Evolutionary conservation across 2,797 vertebrate genomes (phyloP), one percentile per base, ranked within the genome.

Genomic region (Moxostoma hubbsi): DNA sequence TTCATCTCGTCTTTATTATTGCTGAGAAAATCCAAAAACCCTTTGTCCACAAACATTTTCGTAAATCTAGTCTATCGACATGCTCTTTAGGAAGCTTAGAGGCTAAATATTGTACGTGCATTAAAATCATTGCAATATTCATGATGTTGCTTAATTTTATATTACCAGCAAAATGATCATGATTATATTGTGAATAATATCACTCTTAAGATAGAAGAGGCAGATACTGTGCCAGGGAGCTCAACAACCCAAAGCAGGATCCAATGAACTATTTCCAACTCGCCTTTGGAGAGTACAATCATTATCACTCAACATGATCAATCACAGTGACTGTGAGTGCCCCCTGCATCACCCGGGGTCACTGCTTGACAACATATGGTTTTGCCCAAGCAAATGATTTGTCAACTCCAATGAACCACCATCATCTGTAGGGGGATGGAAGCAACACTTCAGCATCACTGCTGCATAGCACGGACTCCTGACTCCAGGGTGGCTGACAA

Each of bases 361-460:
- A 78, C 55, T 61, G 55, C 55, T 78, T 78, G 69, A 77, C 81
- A 73, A 78, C 75, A 78, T 62, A 67, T 53, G 64, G 63, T 77
- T 73, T 77, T 73, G 58, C 80, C 80, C 61, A 71, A 81, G 69
- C 64, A 61, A 76, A 67, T 36, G 11, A 61, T 73, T 67, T 80
- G 68, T 83, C 82, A 80, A 80, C 73, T 69, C 64, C 73, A 77
- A 68, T 80, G 55, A 73, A 59, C 11, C 54, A 15, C n/a, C 15
- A 73, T 54, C 69, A 67, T 68, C 58, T 78, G 69, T 62, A 63
- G 69, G 65, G 69, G 57, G 68, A 58, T 5, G 36, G 63, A 55
- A 9, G 6, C 11, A 46, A 24, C 68, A 64, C 73, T 63, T 59
- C n/a, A 73, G 24, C 69, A 46, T 24, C 11, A 47, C 81, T 51